Conservation (phyloP, 2,888 invertebrate species). For the Ptilodon capucinus region DNA sequence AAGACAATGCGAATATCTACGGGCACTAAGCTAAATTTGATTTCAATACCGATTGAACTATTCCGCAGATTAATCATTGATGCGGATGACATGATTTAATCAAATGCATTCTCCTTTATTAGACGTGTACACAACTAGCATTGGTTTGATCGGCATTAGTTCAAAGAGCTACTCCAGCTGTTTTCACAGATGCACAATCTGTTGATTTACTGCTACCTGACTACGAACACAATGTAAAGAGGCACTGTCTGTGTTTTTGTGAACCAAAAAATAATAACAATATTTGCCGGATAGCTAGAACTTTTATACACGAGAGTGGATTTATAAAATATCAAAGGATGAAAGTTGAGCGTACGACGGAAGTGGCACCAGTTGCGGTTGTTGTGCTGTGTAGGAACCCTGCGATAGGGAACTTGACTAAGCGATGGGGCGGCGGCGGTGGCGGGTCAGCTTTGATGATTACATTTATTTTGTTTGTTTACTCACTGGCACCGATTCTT, state of each 20-base stretch:
- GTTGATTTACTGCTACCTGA: background rate
- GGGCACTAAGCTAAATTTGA: constrained; percentile 2
- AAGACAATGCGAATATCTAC: too few species aligned
- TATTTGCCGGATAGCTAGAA: too few species aligned
- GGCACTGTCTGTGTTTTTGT: too few species aligned
- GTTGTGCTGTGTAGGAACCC: constrained; percentile 12
- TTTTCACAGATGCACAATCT: background rate
- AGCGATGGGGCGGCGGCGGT: constrained; percentile 1
- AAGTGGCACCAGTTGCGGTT: constrained; percentile 25
- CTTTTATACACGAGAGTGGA: background rate
- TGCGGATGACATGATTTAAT: background rate
- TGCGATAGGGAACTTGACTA: constrained; percentile 22
- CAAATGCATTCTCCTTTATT: constrained; percentile 1
- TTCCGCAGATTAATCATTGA: constrained; percentile 12
- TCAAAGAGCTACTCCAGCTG: background rate
- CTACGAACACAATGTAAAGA: too few species aligned
- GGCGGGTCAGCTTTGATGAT: constrained; percentile 25
- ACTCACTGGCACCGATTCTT: constrained; percentile 13
- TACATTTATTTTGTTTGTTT: constrained; percentile 36
- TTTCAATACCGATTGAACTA: constrained; percentile 6
- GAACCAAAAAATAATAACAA: background rate
- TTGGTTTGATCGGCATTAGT: too few species aligned
- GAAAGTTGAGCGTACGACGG: constrained; percentile 18
- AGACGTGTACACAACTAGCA: background rate
- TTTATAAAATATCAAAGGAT: constrained; percentile 12